phyloP scores from a whole-genome alignment of 2,888 invertebrate species.

The Andrena bicolor region DNA sequence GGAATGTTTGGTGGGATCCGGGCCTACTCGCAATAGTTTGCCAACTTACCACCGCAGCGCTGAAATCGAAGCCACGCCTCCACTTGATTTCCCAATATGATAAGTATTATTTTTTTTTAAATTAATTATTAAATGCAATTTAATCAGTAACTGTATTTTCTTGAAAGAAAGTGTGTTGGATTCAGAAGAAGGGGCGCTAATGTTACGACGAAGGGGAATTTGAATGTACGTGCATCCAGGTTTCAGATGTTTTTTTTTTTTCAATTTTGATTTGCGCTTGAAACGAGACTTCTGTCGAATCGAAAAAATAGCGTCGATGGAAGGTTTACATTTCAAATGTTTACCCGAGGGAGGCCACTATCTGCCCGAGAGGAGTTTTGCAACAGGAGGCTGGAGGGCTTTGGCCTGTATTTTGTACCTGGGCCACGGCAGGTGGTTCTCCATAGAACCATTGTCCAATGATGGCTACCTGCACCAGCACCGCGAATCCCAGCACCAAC shows the following conservation, averaged over 20 bases:
- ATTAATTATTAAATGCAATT: too few species aligned
- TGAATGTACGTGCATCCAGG: too few species aligned
- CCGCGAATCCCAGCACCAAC: constrained; percentile 94
- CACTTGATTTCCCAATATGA: too few species aligned
- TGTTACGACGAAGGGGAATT: too few species aligned
- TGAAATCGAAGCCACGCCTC: too few species aligned
- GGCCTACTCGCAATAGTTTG: too few species aligned
- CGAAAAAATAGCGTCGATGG: constrained; percentile 29
- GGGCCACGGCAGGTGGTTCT: constrained; percentile 88
- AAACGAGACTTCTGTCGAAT: background rate
- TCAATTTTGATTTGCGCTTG: background rate
- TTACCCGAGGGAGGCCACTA: constrained; percentile 83
- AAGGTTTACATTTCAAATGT: constrained; percentile 56
- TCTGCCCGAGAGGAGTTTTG: constrained; percentile 82
- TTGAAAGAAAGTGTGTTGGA: background rate
- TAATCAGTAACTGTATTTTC: background rate
- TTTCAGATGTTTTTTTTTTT: background rate
- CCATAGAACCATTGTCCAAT: constrained; percentile 94
- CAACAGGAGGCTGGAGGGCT: constrained; percentile 73
- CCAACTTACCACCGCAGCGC: too few species aligned
- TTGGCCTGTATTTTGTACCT: constrained; percentile 70
- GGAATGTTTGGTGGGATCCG: too few species aligned
- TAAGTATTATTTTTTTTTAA: too few species aligned
- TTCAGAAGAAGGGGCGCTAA: background rate
- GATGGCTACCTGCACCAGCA: constrained; percentile 95